Evolutionary conservation across 2,113 vertebrate genomes (phyloP).

Genomic region (Actinemys pallida): DNA sequence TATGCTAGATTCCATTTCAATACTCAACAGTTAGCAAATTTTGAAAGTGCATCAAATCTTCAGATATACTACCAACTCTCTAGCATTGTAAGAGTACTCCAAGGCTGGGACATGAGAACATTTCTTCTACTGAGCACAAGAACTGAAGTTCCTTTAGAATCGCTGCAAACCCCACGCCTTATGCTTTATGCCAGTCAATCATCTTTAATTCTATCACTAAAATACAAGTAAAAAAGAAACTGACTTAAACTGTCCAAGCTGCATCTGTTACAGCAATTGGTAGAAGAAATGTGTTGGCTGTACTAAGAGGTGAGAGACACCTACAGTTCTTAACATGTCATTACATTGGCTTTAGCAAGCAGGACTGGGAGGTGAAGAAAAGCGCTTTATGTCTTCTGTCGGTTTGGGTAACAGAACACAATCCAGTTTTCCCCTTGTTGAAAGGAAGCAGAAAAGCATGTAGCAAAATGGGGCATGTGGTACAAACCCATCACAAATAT

Average conservation of each 20-base stretch:
- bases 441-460: neutral
- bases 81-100: neutral
- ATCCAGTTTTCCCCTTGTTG: neutral
- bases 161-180: neutral
- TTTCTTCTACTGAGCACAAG: neutral
- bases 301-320: neutral
- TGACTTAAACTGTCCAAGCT: neutral
- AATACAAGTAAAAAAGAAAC: neutral
- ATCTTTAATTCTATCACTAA: neutral
- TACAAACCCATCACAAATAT: neutral
- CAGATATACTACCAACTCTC: neutral
- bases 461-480: fast-evolving
- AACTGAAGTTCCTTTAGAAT: neutral
- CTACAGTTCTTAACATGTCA: neutral
- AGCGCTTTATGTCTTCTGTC: neutral
- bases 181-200: neutral
- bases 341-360: neutral
- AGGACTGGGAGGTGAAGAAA: neutral
- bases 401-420: neutral
- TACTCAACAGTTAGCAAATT: neutral
- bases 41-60: neutral
- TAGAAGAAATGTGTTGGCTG: neutral
- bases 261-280: neutral
- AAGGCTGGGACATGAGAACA: neutral
- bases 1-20: neutral